Conservation (phyloP, 2,888 invertebrate genomes). For the Geophilus truncorum region DNA sequence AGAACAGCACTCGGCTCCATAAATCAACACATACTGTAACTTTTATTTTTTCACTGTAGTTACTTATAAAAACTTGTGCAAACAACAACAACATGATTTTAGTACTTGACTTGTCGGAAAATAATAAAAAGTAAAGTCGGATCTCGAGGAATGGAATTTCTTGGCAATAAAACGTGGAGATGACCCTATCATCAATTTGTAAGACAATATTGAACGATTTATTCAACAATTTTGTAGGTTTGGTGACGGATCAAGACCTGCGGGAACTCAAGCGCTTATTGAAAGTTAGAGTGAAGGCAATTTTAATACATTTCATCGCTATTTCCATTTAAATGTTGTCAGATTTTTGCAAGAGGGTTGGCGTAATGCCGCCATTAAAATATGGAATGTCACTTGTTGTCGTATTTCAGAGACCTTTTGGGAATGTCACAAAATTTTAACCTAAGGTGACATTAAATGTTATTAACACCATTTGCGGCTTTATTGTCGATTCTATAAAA, state of each 20-base stretch:
- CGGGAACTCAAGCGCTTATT: neutral
- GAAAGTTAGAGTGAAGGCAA: conserved; percentile 3
- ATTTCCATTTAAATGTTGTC: conserved; percentile 17
- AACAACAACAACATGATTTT: neutral
- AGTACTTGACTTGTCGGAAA: neutral
- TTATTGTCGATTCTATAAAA: neutral
- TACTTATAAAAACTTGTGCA: neutral
- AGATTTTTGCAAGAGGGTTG: neutral
- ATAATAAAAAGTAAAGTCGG: neutral
- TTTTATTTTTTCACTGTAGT: neutral
- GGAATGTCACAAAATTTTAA: neutral
- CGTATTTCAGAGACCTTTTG: neutral
- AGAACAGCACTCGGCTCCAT: neutral
- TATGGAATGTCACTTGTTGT: neutral
- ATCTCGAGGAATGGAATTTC: neutral
- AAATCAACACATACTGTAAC: neutral
- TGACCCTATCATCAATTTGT: neutral
- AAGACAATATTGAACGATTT: neutral
- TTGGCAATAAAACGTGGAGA: neutral
- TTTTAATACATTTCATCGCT: neutral
- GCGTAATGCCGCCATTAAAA: neutral
- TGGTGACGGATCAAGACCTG: neutral
- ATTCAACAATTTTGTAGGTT: neutral
- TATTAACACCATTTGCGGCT: neutral
- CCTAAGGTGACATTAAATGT: neutral